These are phyloP conservation scores for Sebastolobus altivelis DNA, from an alignment of 2,797 vertebrate species.

Conservation along the genomic window DNA sequence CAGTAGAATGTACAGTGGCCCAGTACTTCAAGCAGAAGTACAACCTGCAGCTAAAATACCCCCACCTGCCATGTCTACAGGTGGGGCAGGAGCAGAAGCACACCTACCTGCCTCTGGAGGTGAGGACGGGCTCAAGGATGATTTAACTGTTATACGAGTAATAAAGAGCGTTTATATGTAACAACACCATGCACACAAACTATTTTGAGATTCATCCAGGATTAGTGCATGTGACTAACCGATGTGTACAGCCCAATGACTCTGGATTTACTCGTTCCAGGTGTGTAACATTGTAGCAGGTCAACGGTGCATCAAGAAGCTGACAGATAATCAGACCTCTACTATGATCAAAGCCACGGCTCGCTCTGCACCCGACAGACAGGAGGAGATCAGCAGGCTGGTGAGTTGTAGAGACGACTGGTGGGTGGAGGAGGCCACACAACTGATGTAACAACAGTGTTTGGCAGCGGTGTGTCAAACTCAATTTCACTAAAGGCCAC, in stretches of 20 bases:
- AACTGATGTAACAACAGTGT: background rate
- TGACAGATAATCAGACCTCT: slow-evolving; percentile 99
- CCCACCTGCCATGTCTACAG: slow-evolving; percentile 97
- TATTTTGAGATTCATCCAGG: background rate
- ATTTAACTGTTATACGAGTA: background rate
- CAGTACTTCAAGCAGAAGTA: slow-evolving; percentile 99
- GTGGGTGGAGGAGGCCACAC: slow-evolving; percentile 11
- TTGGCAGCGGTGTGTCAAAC: too few relatives aligned
- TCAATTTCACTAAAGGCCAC: too few relatives aligned
- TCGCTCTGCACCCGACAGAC: slow-evolving; percentile 96
- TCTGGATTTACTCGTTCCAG: slow-evolving; percentile 73
- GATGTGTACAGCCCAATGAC: background rate
- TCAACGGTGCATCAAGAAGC: slow-evolving; percentile 97
- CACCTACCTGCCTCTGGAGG: slow-evolving; percentile 98
- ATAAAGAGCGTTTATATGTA: background rate
- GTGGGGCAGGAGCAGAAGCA: slow-evolving; percentile 99
- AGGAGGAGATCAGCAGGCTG: slow-evolving; percentile 98
- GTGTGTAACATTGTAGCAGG: slow-evolving; percentile 99
- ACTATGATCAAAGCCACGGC: slow-evolving; percentile 99
- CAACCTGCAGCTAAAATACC: slow-evolving; percentile 98
- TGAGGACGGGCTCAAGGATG: slow-evolving; percentile 76
- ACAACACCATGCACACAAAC: background rate
- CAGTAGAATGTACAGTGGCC: slow-evolving; percentile 98
- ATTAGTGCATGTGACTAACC: background rate
- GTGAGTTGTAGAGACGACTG: slow-evolving; percentile 79